A percentile compares a stretch with the other conserved stretches of the same genome.
Conservation (phyloP, 2,113 vertebrate genomes). For the Scartelaos histophorus region DNA sequence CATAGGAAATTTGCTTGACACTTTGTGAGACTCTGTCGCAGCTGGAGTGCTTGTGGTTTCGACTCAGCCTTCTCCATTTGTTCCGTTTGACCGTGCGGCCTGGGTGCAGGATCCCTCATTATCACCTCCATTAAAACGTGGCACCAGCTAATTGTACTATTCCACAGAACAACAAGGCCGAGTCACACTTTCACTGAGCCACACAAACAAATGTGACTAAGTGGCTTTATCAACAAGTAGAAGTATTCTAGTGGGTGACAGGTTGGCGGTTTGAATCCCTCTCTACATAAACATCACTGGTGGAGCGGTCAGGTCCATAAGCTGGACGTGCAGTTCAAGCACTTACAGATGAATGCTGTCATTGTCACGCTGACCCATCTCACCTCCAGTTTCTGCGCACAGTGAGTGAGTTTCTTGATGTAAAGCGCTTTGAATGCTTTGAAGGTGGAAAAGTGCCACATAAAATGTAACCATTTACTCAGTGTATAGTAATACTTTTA, state of each 20-base stretch:
- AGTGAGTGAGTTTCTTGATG: too few relatives aligned
- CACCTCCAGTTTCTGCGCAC: too few relatives aligned
- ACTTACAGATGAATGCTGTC: too few relatives aligned
- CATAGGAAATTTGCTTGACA: conserved; percentile 8
- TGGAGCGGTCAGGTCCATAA: too few relatives aligned
- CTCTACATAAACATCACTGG: too few relatives aligned
- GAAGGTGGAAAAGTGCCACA: too few relatives aligned
- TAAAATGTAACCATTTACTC: too few relatives aligned
- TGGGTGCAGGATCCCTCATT: background rate
- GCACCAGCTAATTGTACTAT: conserved; percentile 8
- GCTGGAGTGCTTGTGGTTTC: background rate
- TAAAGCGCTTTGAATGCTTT: too few relatives aligned
- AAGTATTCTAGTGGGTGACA: background rate
- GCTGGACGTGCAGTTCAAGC: too few relatives aligned
- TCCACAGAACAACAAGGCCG: conserved; percentile 4
- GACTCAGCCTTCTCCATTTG: background rate
- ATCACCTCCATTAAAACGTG: conserved; percentile 9
- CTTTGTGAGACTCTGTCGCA: background rate
- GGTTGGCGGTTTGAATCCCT: too few relatives aligned
- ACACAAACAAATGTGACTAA: background rate
- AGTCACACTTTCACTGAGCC: background rate
- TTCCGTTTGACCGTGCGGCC: background rate
- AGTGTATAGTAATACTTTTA: too few relatives aligned
- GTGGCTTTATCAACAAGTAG: background rate
- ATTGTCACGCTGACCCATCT: too few relatives aligned